These are phyloP conservation scores for Cacatua alba DNA, from an alignment of 2,113 vertebrate species.

Conservation along the genomic window DNA sequence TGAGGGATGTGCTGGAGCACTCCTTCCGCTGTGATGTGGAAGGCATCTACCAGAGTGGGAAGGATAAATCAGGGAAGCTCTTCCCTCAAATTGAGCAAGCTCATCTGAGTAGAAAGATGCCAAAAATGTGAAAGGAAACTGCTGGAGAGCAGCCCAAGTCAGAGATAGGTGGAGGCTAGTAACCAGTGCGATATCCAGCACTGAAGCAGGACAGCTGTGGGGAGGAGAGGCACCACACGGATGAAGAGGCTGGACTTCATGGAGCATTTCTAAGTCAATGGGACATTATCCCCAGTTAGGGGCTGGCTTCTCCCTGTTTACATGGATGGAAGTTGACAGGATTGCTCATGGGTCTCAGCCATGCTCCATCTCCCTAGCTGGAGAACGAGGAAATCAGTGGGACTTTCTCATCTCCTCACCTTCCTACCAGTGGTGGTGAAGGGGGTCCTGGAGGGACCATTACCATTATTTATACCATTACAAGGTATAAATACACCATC, in stretches of 20 bases:
- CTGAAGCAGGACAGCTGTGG: not conserved
- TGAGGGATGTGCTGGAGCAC: not conserved
- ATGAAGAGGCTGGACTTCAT: not conserved
- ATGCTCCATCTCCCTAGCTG: not conserved
- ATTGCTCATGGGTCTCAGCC: not conserved
- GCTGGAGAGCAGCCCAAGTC: not conserved
- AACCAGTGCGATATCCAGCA: not conserved
- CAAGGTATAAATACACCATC: not conserved
- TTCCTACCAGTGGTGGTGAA: not conserved
- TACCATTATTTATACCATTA: not conserved
- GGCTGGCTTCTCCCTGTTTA: not conserved
- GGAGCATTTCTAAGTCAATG: not conserved
- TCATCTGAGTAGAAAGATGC: not conserved
- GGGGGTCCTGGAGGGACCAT: not conserved
- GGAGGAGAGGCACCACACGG: not conserved
- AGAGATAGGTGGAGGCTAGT: not conserved
- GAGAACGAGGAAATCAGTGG: fast-evolving
- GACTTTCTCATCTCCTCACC: not conserved
- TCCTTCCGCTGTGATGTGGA: not conserved
- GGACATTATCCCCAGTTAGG: not conserved
- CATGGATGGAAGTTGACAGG: not conserved
- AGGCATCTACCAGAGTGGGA: not conserved
- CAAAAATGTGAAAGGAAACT: not conserved
- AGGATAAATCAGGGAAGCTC: not conserved
- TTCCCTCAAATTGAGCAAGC: not conserved